phyloP scores from a whole-genome alignment of 92 coral and sea anemone species.

The Montipora capitata region DNA sequence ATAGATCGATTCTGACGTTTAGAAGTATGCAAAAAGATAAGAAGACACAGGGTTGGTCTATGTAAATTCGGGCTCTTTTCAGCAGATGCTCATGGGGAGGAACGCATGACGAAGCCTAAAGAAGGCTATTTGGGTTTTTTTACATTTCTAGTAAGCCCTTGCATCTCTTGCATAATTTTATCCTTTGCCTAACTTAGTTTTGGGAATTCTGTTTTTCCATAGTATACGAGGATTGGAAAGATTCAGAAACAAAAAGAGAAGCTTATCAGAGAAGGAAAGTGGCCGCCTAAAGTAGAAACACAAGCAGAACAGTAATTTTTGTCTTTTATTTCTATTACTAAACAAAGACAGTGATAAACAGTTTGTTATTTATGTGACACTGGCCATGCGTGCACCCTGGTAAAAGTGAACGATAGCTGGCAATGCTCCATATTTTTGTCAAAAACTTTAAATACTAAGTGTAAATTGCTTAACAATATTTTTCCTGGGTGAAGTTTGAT shows the following conservation, averaged over 20 bases:
- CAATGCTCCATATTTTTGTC: not conserved
- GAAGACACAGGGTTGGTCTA: too few species aligned
- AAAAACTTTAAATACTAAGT: not conserved
- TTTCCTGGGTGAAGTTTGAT: too few species aligned
- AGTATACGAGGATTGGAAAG: slow-evolving; percentile 89
- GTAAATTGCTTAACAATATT: not conserved
- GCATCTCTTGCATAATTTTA: not conserved
- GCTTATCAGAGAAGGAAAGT: slow-evolving; percentile 87
- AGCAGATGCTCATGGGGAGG: too few species aligned
- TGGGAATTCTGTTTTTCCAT: not conserved
- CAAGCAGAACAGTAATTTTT: not conserved
- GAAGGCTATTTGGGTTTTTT: too few species aligned
- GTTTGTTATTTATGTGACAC: not conserved
- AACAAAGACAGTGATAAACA: not conserved
- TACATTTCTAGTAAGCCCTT: too few species aligned
- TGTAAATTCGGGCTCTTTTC: too few species aligned
- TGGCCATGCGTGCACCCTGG: not conserved
- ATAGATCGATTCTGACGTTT: too few species aligned
- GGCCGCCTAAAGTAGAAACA: slow-evolving; percentile 83
- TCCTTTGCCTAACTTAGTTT: too few species aligned
- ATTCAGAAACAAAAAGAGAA: slow-evolving; percentile 85
- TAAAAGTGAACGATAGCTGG: not conserved
- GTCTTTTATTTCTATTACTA: not conserved
- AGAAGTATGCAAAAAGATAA: too few species aligned
- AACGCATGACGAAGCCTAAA: too few species aligned